Evolutionary conservation across 2,888 invertebrate species (phyloP), one percentile per base, ranked within the genome.

Genomic region (Amphipyra tragopoginis): DNA sequence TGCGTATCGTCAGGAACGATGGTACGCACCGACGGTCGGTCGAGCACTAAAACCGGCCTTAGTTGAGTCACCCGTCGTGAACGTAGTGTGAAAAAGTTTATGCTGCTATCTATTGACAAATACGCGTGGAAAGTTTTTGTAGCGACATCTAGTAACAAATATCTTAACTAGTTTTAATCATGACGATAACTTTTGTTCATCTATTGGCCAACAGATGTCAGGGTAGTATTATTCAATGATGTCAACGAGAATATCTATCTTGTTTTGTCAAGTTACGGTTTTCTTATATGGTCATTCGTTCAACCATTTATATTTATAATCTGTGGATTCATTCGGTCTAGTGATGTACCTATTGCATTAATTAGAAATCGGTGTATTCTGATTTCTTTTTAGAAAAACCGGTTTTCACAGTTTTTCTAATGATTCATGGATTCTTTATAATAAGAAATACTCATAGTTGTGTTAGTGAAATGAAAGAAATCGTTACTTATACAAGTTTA

Each of bases 91-190:
- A 56, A 39, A 40, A 40, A 63, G 44, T 58, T 40, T 43, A 36
- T 40, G 34, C 39, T 64, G 84, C 74, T 86, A 87, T 84, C 92
- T 92, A 66, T 65, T 56, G 58, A 7, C 8, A 21, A 55, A 26
- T 50, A 72, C 49, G 26, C 36, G n/a, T 53, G 68, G 15, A 52
- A 48, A 10, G 1, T 9, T 8, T 38, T n/a, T 9, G 9, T 34
- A 66, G 15, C 63, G 79, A 55, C 83, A 85, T 77, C 82, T 86
- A 71, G 44, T 53, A 33, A 10, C 2, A 2, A 47, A 21, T 15
- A 44, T 44, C 26, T 9, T 6, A 9, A 13, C 11, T 6, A n/a
- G 3, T 14, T 47, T 47, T 10, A 36, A 33, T n/a, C n/a, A n/a
- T n/a, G 45, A 2, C 0, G 5, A 14, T 8, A 14, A 10, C 10